Percentiles rank a stretch among this genome's conserved stretches.
These are phyloP conservation scores for Apodemus sylvaticus DNA, from an alignment of 2,113 vertebrate genomes.

Conservation along the genomic window DNA sequence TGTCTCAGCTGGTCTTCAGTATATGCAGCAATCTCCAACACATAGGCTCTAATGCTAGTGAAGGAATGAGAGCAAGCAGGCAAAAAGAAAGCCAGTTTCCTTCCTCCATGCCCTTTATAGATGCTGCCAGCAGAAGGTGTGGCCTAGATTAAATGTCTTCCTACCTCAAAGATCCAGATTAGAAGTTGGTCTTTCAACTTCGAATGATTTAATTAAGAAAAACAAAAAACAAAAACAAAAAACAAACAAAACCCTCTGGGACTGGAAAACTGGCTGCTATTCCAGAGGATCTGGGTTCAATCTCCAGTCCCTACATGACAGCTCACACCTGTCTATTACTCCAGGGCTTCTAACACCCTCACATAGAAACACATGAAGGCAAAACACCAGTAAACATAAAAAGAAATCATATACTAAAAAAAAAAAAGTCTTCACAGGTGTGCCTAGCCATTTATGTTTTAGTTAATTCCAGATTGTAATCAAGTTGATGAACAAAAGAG, in stretches of 20 bases:
- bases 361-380: background rate
- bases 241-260: background rate
- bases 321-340: background rate
- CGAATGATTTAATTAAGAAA: background rate
- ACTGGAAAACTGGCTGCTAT: background rate
- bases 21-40: background rate
- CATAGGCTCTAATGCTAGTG: background rate
- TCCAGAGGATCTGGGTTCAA: background rate
- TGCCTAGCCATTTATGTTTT: background rate
- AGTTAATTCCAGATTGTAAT: background rate
- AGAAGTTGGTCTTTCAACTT: background rate
- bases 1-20: background rate
- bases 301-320: background rate
- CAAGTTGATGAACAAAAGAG: background rate
- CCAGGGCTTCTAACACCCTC: background rate
- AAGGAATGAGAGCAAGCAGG: background rate
- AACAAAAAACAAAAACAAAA: background rate
- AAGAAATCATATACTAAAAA: background rate
- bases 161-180: background rate
- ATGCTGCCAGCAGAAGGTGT: background rate
- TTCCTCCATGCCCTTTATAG: background rate
- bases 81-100: background rate
- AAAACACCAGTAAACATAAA: background rate
- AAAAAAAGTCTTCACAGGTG: background rate
- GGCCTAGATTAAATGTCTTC: background rate